Base-by-base conservation (phyloP, 2,797 vertebrate genomes). In the Arrhamphus sclerolepis region DNA sequence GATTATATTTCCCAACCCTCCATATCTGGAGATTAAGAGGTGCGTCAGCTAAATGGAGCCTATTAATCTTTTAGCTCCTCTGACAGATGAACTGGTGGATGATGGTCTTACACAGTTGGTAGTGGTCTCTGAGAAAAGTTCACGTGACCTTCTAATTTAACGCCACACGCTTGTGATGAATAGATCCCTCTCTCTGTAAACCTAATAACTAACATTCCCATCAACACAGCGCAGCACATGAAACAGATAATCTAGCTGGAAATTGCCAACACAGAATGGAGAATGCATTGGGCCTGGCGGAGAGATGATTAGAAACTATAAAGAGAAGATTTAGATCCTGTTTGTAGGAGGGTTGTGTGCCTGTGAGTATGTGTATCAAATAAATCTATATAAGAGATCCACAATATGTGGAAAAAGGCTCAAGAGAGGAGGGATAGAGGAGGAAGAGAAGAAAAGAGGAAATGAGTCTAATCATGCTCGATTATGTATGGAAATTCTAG, bases 271-370 rank as follows among this genome's bases (percentile, higher is more conserved):
- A 22, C 57, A 16, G 52, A 18, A 17, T 29, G 38, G 61, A 62
- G 48, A 66, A 47, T 14, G n/a, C 66, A 78, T 58, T 41, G 52
- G 50, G 66, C 48, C 54, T 73, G 71, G 42, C 10, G 31, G 65
- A 20, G 56, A 80, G 62, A 77, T 72, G 74, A 86, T 85, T 81
- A 75, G 21, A 79, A 81, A 81, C 82, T 76, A 81, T 64, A 86
- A 78, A 85, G 66, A 53, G 11, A 66, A 87, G 80, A 85, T 84
- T 85, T 82, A 68, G 67, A 82, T 85, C 70, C 28, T 75, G 66
- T 80, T 73, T 77, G 64, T 54, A 48, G 43, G 54, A 52, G 5
- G 54, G 9, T 14, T 69, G 56, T 42, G 53, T 42, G 49, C 44
- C 47, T 54, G 20, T 61, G 46, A 56, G 60, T 60, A 63, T 58